Conservation (phyloP, 2,888 invertebrate genomes). For the Melanostoma mellinum region DNA sequence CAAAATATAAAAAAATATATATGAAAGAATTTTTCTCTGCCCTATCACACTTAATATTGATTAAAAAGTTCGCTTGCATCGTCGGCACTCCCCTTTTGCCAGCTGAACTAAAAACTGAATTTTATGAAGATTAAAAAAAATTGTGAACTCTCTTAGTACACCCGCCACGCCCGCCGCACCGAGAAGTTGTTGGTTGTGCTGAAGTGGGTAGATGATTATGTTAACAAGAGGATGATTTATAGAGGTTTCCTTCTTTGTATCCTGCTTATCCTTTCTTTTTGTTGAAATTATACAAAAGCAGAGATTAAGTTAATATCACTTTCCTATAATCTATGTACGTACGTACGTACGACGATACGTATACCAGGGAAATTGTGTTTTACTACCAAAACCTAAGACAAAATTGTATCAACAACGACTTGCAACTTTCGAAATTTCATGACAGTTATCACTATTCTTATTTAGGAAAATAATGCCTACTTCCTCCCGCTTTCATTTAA, state of each 20-base stretch:
- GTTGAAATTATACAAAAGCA: slow-evolving; percentile 10
- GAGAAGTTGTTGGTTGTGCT: no score
- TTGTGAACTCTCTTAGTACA: background rate
- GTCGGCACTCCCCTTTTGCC: background rate
- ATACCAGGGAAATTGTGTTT: no score
- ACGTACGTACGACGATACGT: no score
- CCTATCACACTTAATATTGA: slow-evolving; percentile 6
- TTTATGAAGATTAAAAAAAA: slow-evolving; percentile 24
- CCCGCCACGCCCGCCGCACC: background rate
- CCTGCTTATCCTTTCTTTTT: slow-evolving; percentile 13
- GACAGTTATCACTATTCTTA: background rate
- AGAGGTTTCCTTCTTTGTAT: slow-evolving; percentile 30
- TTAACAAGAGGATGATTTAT: slow-evolving; percentile 28
- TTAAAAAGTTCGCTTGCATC: background rate
- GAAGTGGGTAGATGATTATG: slow-evolving; percentile 11
- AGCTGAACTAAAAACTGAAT: background rate
- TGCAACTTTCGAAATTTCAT: no score
- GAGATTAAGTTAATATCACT: slow-evolving; percentile 10
- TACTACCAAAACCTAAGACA: no score
- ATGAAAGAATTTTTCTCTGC: background rate
- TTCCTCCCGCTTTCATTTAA: background rate
- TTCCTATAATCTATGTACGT: background rate
- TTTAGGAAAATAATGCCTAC: background rate
- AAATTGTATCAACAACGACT: no score
- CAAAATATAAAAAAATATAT: background rate